A percentile compares a stretch with the other conserved stretches of the same genome.
These are phyloP conservation scores for Caenorhabditis drosophilae DNA, from an alignment of 2,888 invertebrate genomes.

Conservation along the genomic window DNA sequence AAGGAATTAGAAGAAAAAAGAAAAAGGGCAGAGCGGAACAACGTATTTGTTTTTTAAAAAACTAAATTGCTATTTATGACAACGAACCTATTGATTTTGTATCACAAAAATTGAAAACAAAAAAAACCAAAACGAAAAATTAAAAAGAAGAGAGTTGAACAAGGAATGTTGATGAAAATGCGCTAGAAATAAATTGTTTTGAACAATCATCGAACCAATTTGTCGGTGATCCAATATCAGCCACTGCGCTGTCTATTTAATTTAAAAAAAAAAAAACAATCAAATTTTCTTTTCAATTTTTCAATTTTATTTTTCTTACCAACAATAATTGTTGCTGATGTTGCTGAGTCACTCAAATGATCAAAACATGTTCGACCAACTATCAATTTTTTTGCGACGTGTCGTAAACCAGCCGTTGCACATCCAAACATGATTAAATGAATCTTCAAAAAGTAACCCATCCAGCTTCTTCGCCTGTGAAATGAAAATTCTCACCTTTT, in stretches of 20 bases:
- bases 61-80: too few species aligned
- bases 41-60: too few species aligned
- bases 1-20: background rate
- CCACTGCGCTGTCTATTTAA: slow-evolving; percentile 35
- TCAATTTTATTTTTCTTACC: slow-evolving; percentile 1
- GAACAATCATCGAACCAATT: slow-evolving; percentile 31
- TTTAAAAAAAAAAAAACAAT: background rate
- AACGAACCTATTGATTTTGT: background rate
- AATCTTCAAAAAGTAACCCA: too few species aligned
- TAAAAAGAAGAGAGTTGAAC: slow-evolving; percentile 18
- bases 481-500: too few species aligned
- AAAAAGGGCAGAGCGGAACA: background rate
- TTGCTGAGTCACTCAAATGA: slow-evolving; percentile 5
- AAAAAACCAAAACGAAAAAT: too few species aligned
- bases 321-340: background rate
- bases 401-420: slow-evolving; percentile 28
- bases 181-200: slow-evolving; percentile 21
- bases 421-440: slow-evolving; percentile 33
- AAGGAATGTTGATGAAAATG: slow-evolving; percentile 26
- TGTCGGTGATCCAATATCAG: slow-evolving; percentile 29
- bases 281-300: background rate
- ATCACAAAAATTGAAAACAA: background rate
- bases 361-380: slow-evolving; percentile 9
- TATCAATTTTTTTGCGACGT: slow-evolving; percentile 1
- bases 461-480: too few species aligned